These are phyloP conservation scores for Sycobia sp. DNA, from an alignment of 1,140 invertebrate genomes.

Conservation along the genomic window DNA sequence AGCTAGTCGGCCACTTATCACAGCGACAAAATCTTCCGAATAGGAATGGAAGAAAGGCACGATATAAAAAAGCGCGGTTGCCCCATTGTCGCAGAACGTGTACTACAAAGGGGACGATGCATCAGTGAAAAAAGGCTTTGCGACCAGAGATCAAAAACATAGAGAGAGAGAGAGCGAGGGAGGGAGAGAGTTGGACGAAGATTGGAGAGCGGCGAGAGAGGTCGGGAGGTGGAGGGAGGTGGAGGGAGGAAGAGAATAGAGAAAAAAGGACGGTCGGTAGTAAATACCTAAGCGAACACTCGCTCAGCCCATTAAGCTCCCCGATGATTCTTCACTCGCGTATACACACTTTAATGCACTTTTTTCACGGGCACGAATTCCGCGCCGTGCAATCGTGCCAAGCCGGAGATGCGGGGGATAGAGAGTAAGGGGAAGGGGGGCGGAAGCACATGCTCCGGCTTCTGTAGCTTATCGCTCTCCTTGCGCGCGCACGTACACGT, in stretches of 20 bases:
- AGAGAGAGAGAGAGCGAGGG: too few species aligned
- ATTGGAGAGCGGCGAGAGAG: neutral
- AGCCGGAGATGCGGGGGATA: neutral
- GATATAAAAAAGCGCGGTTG: too few species aligned
- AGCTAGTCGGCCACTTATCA: too few species aligned
- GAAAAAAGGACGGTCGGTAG: neutral
- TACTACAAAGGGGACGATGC: too few species aligned
- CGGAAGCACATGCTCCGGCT: constrained; percentile 8
- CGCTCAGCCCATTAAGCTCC: neutral
- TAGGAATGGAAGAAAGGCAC: too few species aligned
- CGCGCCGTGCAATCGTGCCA: neutral
- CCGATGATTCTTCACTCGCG: neutral
- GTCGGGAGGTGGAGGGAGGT: neutral
- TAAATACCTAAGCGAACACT: neutral
- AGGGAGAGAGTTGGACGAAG: neutral
- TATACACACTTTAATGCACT: constrained; percentile 6
- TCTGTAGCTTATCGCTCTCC: constrained; percentile 10
- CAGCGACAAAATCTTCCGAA: too few species aligned
- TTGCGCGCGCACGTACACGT: neutral
- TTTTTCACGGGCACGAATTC: constrained; percentile 11
- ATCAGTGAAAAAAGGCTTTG: too few species aligned
- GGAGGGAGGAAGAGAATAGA: neutral
- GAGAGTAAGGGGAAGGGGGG: neutral
- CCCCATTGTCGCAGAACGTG: too few species aligned
- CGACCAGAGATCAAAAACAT: neutral